Base-by-base conservation (phyloP, 2,113 vertebrate genomes). In the Amia ocellicauda region DNA sequence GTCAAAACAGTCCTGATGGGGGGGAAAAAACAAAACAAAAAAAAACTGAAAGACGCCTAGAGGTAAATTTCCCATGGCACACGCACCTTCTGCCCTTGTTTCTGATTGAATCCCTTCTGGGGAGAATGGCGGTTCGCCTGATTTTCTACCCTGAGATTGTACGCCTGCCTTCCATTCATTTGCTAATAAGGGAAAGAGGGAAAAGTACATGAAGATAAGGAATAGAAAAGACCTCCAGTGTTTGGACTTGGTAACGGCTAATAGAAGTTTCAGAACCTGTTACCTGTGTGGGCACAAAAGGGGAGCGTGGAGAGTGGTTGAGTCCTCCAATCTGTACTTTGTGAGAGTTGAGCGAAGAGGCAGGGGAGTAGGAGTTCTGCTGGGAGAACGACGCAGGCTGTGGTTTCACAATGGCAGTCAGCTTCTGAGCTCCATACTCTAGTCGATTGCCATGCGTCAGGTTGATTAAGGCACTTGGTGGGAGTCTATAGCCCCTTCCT, bases 401-500 rank as follows among this genome's bases (percentile, higher is more conserved):
- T 41, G 94, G 96, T 79, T 98, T 98, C 73, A 98, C 94, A 27
- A 97, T 87, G 68, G 95, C 93, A 8, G 88, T 94, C 83, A 97
- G 85, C 68, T 96, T 98, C 71, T 94, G 91, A 65, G 82, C 85
- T 60, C 86, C 87, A 62, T 82, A 89, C 79, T 98, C 95, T 62
- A 83, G 83, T 23, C 96, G 91, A 71, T 62, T 79, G 27, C 97
- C 96, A 22, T 98, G 89, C 77, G 93, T 93, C 65, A 98, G 81
- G 70, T 96, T 98, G 63, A 99, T 93, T 85, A 99, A 94, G 82
- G 97, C 95, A 83, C 92, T 93, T 74, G 93, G 89, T 22, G 95
- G 96, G 64, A 98, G 81, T 69, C 97, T 90, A 84, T 99, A 99
- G 50, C 92, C 91, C 60, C 89, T 88, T 45, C 87, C 85, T 31